Conservation (phyloP, 2,113 vertebrate genomes). For the Australoheros scitulus region DNA sequence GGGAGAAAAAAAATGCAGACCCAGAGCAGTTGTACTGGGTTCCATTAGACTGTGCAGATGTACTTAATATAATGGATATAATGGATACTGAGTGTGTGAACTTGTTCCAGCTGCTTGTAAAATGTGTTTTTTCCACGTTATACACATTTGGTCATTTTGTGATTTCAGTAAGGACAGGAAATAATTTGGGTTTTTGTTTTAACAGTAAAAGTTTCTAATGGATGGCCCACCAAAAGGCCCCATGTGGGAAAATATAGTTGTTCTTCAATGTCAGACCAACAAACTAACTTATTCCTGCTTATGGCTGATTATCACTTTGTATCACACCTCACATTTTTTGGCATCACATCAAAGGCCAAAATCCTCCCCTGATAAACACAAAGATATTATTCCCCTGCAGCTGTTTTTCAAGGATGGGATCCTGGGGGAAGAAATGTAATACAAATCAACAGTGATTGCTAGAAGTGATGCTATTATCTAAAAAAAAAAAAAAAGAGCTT, state of each 20-base stretch:
- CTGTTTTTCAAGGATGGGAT: constrained; percentile 60
- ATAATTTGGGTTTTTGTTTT: not conserved
- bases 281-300: constrained; percentile 3
- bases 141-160: no score
- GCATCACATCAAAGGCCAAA: constrained; percentile 34
- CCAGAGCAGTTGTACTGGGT: not conserved
- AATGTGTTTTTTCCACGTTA: not conserved
- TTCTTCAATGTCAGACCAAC: not conserved
- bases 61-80: not conserved
- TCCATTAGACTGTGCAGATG: not conserved
- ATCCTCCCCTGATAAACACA: constrained; percentile 32
- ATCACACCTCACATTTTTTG: constrained; percentile 25
- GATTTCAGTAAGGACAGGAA: no score
- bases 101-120: not conserved
- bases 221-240: not conserved
- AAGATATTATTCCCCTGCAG: constrained; percentile 33
- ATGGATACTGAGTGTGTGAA: no score
- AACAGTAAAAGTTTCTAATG: not conserved
- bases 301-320: not conserved
- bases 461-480: constrained; percentile 42
- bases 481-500: not conserved
- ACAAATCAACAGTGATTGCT: not conserved
- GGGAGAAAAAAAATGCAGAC: not conserved
- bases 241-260: not conserved
- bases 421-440: constrained; percentile 18